These are phyloP conservation scores for Delia radicum DNA, from an alignment of 1,140 invertebrate species.

Conservation along the genomic window DNA sequence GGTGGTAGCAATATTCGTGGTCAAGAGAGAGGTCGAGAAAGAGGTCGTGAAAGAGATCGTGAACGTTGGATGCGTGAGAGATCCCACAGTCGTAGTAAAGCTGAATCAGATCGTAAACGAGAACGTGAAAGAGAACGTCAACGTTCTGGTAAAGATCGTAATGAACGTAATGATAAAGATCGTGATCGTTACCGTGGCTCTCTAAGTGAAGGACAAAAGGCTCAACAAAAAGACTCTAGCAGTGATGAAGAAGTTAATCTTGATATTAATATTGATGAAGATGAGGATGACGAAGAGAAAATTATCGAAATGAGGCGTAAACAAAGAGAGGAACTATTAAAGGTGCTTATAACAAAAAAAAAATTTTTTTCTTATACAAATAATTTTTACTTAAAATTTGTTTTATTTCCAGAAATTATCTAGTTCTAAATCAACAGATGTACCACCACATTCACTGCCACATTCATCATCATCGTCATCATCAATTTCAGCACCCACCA, in stretches of 20 bases:
- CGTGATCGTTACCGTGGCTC: slow-evolving; percentile 63
- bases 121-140: slow-evolving; percentile 43
- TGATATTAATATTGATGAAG: slow-evolving; percentile 78
- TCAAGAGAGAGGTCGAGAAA: slow-evolving; percentile 35
- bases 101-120: slow-evolving; percentile 47
- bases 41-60: slow-evolving; percentile 41
- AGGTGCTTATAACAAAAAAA: slow-evolving; percentile 58
- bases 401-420: slow-evolving; percentile 1
- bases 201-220: slow-evolving; percentile 77
- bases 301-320: slow-evolving; percentile 89
- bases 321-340: slow-evolving; percentile 84
- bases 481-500: not conserved
- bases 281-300: slow-evolving; percentile 92
- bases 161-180: slow-evolving; percentile 43
- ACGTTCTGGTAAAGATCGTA: slow-evolving; percentile 35
- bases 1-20: slow-evolving; percentile 18
- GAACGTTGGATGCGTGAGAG: slow-evolving; percentile 40
- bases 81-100: slow-evolving; percentile 51
- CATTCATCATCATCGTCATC: not conserved
- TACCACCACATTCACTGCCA: not conserved
- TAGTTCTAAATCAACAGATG: not conserved
- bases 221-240: slow-evolving; percentile 62
- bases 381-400: not conserved
- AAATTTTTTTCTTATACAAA: not conserved
- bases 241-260: slow-evolving; percentile 65